Percentiles rank a stretch among this genome's conserved stretches.
Conservation (phyloP, 2,113 vertebrate species). For the Alosa alosa region DNA sequence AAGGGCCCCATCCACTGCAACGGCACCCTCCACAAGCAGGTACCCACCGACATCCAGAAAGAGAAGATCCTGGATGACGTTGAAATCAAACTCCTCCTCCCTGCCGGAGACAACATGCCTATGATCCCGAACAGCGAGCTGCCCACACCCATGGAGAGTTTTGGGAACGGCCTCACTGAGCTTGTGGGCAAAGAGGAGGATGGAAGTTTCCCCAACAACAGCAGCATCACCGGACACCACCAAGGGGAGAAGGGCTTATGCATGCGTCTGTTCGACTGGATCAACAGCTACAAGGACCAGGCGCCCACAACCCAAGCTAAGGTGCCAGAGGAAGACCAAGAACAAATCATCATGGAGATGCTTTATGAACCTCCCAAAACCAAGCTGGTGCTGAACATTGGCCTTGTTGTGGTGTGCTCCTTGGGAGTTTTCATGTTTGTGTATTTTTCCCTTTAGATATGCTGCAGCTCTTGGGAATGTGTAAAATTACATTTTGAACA, state of each 20-base stretch:
- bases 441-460: conserved; percentile 88
- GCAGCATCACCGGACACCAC: background rate
- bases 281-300: conserved; percentile 83
- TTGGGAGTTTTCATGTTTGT: conserved; percentile 95
- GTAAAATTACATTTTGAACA: background rate
- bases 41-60: conserved; percentile 79
- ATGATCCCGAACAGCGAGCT: conserved; percentile 78
- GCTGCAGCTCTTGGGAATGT: background rate
- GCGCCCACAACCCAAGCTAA: conserved; percentile 65
- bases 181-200: conserved; percentile 71
- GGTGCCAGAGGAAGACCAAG: conserved; percentile 71
- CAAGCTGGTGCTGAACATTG: conserved; percentile 83
- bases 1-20: conserved; percentile 69
- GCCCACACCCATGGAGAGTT: conserved; percentile 79
- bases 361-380: conserved; percentile 87
- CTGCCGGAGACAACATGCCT: conserved; percentile 72
- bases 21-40: conserved; percentile 65
- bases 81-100: conserved; percentile 82
- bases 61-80: conserved; percentile 78
- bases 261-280: conserved; percentile 79
- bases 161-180: conserved; percentile 74
- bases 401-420: conserved; percentile 83
- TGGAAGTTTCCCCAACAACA: conserved; percentile 39
- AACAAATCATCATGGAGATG: conserved; percentile 79
- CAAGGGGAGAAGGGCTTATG: conserved; percentile 57